These are phyloP conservation scores for Alexandromys fortis DNA, from an alignment of 2,113 vertebrate genomes.

Conservation along the genomic window DNA sequence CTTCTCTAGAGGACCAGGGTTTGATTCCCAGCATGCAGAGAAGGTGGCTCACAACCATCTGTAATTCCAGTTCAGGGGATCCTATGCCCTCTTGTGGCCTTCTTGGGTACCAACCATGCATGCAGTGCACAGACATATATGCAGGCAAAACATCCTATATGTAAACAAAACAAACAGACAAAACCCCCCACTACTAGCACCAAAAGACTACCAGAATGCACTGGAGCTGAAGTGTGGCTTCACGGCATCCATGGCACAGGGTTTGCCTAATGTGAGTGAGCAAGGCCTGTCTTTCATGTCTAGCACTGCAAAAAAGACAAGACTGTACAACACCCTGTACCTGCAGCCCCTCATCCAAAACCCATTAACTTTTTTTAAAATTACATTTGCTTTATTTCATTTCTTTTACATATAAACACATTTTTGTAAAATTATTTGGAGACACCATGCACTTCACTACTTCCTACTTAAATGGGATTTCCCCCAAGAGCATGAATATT, in stretches of 20 bases:
- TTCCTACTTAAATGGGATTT: conserved; percentile 24
- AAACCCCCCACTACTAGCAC: not conserved
- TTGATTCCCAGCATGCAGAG: not conserved
- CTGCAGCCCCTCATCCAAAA: conserved; percentile 10
- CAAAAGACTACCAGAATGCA: not conserved
- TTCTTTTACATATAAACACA: not conserved
- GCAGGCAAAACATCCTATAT: not conserved
- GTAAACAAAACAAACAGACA: not conserved
- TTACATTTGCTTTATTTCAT: not conserved
- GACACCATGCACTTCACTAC: not conserved
- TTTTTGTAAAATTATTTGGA: conserved; percentile 22
- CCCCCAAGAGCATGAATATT: not conserved
- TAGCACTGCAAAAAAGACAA: not conserved
- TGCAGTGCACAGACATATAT: not conserved
- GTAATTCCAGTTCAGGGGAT: not conserved
- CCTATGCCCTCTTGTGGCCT: not conserved
- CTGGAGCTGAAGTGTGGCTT: not conserved
- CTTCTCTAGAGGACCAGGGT: not conserved
- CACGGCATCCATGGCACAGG: not conserved
- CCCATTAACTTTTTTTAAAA: not conserved
- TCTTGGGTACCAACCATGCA: not conserved
- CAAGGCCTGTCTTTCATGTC: not conserved
- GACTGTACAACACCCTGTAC: not conserved
- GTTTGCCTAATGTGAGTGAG: not conserved
- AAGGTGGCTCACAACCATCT: not conserved